Evolutionary conservation across 2,113 vertebrate species (phyloP), one percentile per base, ranked within the genome.

Genomic region (Gambusia affinis): DNA sequence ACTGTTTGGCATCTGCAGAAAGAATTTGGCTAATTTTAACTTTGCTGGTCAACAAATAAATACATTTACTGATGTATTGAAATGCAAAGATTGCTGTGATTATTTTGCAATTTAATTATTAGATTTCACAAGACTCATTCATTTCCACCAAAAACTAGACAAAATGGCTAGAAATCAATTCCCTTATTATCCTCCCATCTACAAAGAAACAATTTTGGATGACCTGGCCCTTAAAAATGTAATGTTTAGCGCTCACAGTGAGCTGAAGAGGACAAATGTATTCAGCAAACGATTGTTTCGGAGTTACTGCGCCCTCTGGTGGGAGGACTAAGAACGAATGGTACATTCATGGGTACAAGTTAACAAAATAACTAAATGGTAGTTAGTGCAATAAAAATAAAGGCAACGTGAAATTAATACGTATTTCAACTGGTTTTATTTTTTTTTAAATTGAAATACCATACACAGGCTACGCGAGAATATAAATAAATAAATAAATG

Each of bases 291-390:
- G 22, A 24, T 57, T 57, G 51, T 57, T 57, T 24, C 11, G 28
- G 28, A 64, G 8, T n/a, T 64, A 24, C 63, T 28, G 61, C 81
- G 64, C 82, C 82, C 79, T 69, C 86, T 27, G 22, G 57, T 85
- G 88, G 72, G 30, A 4, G 0, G 0, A 28, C 64, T 29, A 73
- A 24, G 17, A 54, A 10, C 15, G 11, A 12, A 67, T 39, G 85
- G 30, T 63, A 68, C 72, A 74, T 88, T 91, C 84, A 89, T 82
- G 42, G 76, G 8, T 10, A n/a, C 0, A 70, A 73, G 19, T 33
- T 4, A 39, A 6, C 33, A 11, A 12, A 4, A 42, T 42, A 42
- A 15, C 1, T 19, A 15, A 47, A 6, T 27, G 2, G 12, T 27
- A 39, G 12, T 42, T n/a, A 66, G 24, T 28, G 4, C 4, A 42